A percentile compares a stretch with the other conserved stretches of the same genome.
These are phyloP conservation scores for Phortica variegata DNA, from an alignment of 1,140 invertebrate genomes.

Conservation along the genomic window DNA sequence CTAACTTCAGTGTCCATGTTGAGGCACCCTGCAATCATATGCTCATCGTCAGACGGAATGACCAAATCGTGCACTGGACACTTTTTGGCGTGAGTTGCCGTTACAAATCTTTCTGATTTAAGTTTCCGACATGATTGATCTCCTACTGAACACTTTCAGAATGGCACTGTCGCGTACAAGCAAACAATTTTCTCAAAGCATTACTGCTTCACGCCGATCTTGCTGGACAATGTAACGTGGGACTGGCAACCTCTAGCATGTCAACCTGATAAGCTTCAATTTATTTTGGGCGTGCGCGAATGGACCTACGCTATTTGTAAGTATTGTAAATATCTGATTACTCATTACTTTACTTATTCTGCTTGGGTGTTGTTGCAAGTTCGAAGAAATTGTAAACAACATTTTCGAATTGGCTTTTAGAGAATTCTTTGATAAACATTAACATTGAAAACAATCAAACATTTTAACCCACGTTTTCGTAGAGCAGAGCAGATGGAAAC, in stretches of 20 bases:
- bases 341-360: too few species aligned
- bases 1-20: constrained; percentile 28
- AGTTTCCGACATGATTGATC: neutral
- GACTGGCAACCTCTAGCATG: constrained; percentile 44
- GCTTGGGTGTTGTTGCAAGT: too few species aligned
- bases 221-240: constrained; percentile 20
- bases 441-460: too few species aligned
- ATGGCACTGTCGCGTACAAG: constrained; percentile 35
- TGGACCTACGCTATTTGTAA: constrained; percentile 54
- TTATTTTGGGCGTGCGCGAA: constrained; percentile 36
- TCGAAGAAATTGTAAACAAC: too few species aligned
- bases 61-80: constrained; percentile 32
- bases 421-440: too few species aligned
- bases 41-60: constrained; percentile 22
- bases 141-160: constrained; percentile 18
- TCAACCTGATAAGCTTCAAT: constrained; percentile 34
- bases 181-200: constrained; percentile 38
- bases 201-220: constrained; percentile 36
- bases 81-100: constrained; percentile 28
- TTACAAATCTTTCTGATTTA: too few species aligned
- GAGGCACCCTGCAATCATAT: constrained; percentile 42
- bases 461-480: too few species aligned
- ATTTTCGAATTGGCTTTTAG: too few species aligned
- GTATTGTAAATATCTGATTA: constrained; percentile 13
- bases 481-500: too few species aligned